A percentile compares a stretch with the other conserved stretches of the same genome.
Conservation (phyloP, 2,113 vertebrate species). For the Mastomys coucha region DNA sequence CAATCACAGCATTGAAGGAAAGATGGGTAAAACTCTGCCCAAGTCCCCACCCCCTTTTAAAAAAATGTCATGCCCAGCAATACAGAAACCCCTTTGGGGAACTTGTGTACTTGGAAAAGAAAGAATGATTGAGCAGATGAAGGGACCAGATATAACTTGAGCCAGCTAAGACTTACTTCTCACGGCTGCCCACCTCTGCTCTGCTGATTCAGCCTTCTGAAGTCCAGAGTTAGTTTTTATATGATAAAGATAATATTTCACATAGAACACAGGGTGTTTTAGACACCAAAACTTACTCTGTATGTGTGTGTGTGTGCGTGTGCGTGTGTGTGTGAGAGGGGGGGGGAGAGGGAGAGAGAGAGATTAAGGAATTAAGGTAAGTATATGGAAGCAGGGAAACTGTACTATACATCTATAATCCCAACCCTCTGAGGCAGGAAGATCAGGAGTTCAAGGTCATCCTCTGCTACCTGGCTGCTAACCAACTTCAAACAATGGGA, state of each 20-base stretch:
- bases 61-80: neutral
- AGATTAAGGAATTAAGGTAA: neutral
- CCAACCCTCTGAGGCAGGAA: neutral
- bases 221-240: neutral
- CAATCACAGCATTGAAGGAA: constrained; percentile 67
- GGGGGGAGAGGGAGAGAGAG: too few species aligned
- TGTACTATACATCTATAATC: neutral
- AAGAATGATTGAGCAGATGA: neutral
- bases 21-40: constrained; percentile 40
- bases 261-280: neutral
- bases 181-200: neutral
- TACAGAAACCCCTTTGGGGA: constrained; percentile 53
- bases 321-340: neutral
- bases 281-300: neutral
- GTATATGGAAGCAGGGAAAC: neutral
- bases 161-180: neutral
- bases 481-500: neutral
- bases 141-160: neutral
- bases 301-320: neutral
- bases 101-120: neutral
- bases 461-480: neutral
- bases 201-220: neutral
- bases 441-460: neutral
- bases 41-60: neutral
- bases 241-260: neutral